These are phyloP conservation scores for Apamea anceps DNA, from an alignment of 2,888 invertebrate species.

Conservation along the genomic window DNA sequence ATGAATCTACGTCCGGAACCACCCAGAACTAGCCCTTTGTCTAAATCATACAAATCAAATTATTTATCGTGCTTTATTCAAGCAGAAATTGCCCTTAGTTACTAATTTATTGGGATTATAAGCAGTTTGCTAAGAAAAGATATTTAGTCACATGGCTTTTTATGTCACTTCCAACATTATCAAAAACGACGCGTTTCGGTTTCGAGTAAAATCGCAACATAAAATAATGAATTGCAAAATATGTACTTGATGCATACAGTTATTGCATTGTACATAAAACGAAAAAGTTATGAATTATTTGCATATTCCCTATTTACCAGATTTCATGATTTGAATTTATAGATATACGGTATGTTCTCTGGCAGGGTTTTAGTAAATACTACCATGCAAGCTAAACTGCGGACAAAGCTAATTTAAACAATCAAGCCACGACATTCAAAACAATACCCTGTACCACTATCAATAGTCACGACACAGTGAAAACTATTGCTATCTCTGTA, in stretches of 20 bases:
- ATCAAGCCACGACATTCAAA: slow-evolving; percentile 21
- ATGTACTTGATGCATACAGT: background rate
- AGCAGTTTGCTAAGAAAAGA: background rate
- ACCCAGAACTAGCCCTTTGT: no score
- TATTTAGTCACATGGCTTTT: background rate
- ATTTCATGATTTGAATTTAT: background rate
- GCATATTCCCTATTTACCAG: background rate
- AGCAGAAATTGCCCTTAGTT: background rate
- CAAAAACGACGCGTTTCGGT: background rate
- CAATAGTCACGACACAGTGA: slow-evolving; percentile 25
- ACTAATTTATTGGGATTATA: background rate
- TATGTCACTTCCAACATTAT: background rate
- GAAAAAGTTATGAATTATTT: background rate
- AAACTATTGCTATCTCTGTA: slow-evolving; percentile 16
- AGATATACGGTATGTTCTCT: background rate
- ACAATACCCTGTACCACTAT: slow-evolving; percentile 4
- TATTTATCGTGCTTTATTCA: no score
- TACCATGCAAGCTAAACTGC: slow-evolving; percentile 17
- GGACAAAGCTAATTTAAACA: background rate
- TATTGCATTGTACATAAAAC: no score
- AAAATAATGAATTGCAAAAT: background rate
- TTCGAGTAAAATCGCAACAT: background rate
- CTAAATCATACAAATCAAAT: no score
- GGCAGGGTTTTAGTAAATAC: background rate
- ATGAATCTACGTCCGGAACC: no score